Base-by-base conservation (phyloP, 2,888 invertebrate genomes). In the Amblyjoppa fuscipennis region DNA sequence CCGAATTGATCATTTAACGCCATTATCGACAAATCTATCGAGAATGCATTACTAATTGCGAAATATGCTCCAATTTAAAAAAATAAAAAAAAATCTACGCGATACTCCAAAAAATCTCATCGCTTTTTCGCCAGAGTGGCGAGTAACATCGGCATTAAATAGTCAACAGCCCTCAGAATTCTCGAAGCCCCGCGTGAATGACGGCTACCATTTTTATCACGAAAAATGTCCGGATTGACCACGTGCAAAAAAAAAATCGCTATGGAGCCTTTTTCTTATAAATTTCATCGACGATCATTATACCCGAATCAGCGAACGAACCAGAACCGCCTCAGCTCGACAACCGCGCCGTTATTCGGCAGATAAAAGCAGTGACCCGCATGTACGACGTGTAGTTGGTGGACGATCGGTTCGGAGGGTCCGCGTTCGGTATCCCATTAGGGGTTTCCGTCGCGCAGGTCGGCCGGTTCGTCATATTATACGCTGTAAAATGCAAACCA, bases 401-500 rank as follows among this genome's bases (percentile, higher is more conserved):
- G 45, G 0, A 3, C 45, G 13, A 49, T 49, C 45, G 41, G 41
- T 9, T 41, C 28, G 74, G 61, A 59, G 66, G 73, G 70, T 31
- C 76, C 69, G 41, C 81, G 81, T 84, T 77, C 77, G 77, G 77
- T 56, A 81, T 81, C 81, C 77, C 84, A 84, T 81, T 81, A 77
- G 73, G 51, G 51, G 64, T 64, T 81, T 45, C 71, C 77, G 31
- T 66, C 61, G 73, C 73, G 41, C 38, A 41, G 66, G 56, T 81
- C 66, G 34, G 16, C 45, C 51, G 16, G 66, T 66, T 68, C 77
- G 34, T 71, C 66, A 66, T 77, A 81, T 84, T 77, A 82, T 71
- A 73, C 81, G 81, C 77, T 77, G 84, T 81, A 81, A 84, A 84
- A 84, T 84, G 77, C 84, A 84, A 84, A 77, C 84, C 84, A 74